Evolutionary conservation across 2,113 vertebrate species (phyloP), one percentile per base, ranked within the genome.

Genomic region (Poicephalus gulielmi): DNA sequence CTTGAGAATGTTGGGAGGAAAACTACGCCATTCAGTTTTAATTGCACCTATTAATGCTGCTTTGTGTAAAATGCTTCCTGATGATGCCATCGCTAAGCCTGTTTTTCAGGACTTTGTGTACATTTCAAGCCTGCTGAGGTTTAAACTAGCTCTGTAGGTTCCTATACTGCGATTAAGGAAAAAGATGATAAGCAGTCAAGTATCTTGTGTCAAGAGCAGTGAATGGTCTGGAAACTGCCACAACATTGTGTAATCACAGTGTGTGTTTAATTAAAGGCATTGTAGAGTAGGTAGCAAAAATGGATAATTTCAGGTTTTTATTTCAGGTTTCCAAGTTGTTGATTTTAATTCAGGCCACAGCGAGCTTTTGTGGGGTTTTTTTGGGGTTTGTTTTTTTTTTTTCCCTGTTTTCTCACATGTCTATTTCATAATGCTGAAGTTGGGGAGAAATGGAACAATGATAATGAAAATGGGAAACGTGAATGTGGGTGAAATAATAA

Each of bases 41-140:
- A 94, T 96, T 95, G n/a, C 28, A 73, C 53, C 92, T 88, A 43
- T 96, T 93, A 93, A 52, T 44, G 2, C 52, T 57, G 74, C 41
- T 86, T 10, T 1, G 7, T 89, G 33, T n/a, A 73, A 71, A 90
- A 88, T 59, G 71, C 55, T 95, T 94, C 83, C 55, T 81, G 74
- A 74, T 93, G 94, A 93, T 95, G 92, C n/a, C n/a, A 49, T 86
- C 84, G 88, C 86, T 66, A 64, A 90, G 90, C 68, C 4, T 94
- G 88, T 96, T 96, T 96, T 93, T 90, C 95, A 90, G 74, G 88
- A 50, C 46, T 59, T 68, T 17, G 53, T 63, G 50, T 74, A 46
- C 7, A 2, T 93, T 88, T 91, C 57, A 49, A 76, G n/a, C 30
- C 47, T 75, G 44, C 28, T 62, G 77, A 82, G 43, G 76, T 93